Evolutionary conservation across 2,888 invertebrate genomes (phyloP), one percentile per base, ranked within the genome.

Genomic region (Sthenelais limicola): DNA sequence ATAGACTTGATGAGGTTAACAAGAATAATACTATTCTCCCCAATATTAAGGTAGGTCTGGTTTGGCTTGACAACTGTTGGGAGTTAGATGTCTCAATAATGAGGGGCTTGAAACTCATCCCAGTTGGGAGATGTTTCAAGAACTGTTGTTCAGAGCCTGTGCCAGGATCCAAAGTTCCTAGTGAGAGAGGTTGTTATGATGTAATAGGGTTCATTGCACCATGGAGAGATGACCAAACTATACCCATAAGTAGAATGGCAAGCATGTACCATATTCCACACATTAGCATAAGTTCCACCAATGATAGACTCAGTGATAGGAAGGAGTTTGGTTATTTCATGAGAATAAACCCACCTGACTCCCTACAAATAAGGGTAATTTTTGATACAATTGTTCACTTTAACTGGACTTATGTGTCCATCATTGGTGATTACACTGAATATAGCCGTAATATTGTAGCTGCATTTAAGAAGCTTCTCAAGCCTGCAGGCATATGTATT

Each of bases 401-500:
- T 73, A 92, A 92, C 85, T 94, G 93, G 93, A 93, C 92, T 18
- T 93, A 93, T 85, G 92, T 94, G 58, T 92, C 92, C 58, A 91
- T 92, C 21, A 91, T 92, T 68, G 92, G 92, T 85, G 92, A 92
- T 0, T 92, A 92, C 82, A 93, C 93, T 7, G 77, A 76, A 5
- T 84, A 82, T 72, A 82, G 83, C 0, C 69, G 77, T 15, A 77
- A 80, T 48, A 80, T 78, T 7, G 77, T 80, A 28, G 80, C 78
- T 43, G 73, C 68, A 33, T 43, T 75, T 7, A 58, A 47, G 24
- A 26, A 54, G n/a, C 32, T 51, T 9, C 26, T 43, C 12, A 43
- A 66, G 26, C 15, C 35, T 21, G 24, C n/a, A 24, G 66, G 66
- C 12, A 66, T 66, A 1, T 66, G 66, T 38, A 66, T 66, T 21